These are phyloP conservation scores for Arvicanthis niloticus DNA, from an alignment of 2,113 vertebrate genomes.

Conservation along the genomic window DNA sequence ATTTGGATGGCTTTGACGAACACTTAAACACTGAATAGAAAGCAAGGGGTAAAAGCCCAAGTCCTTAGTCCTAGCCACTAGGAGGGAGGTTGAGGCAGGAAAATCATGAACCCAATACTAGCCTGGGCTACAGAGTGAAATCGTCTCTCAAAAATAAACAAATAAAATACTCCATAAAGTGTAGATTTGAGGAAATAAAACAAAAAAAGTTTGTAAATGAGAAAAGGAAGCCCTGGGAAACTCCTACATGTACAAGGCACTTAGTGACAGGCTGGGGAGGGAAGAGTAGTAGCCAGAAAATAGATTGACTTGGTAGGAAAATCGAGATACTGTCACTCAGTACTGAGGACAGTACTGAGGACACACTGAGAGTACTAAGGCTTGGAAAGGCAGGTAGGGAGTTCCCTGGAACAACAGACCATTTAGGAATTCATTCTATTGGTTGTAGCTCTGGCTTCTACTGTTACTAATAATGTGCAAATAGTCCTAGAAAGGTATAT, in stretches of 20 bases:
- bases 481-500: not conserved
- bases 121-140: not conserved
- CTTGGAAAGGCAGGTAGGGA: not conserved
- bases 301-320: not conserved
- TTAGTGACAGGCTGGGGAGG: not conserved
- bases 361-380: not conserved
- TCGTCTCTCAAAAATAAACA: not conserved
- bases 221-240: not conserved
- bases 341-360: not conserved
- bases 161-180: not conserved
- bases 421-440: not conserved
- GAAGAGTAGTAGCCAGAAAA: not conserved
- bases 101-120: not conserved
- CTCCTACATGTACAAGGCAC: not conserved
- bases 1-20: not conserved
- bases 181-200: not conserved
- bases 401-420: not conserved
- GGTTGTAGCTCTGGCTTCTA: constrained; percentile 2
- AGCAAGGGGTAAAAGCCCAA: not conserved
- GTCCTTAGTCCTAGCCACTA: not conserved
- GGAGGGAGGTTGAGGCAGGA: not conserved
- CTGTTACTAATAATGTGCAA: not conserved
- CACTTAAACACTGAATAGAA: not conserved
- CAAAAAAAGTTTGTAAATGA: not conserved
- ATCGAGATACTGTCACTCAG: not conserved